Evolutionary conservation across 2,888 invertebrate species (phyloP), one percentile per base, ranked within the genome.

Genomic region (Drosophila neotestacea): DNA sequence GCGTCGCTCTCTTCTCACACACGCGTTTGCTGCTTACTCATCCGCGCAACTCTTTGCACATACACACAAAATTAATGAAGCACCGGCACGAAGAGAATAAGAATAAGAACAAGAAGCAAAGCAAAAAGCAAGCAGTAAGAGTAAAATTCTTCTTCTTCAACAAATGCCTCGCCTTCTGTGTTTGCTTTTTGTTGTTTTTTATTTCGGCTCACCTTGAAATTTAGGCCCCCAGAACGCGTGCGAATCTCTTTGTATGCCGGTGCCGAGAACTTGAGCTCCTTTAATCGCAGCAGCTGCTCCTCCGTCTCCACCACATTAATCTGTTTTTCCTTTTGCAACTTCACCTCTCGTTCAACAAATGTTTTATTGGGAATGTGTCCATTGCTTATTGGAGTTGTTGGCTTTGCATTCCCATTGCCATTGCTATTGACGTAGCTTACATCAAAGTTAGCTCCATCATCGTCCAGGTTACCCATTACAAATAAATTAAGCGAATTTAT

Each of bases 241-340:
- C 91, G 90, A 50, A 91, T 90, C 77, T 91, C 86, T 39, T 81
- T 85, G 58, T 90, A 90, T 0, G 90, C 91, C 68, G 90, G 88
- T 42, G 90, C 74, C 34, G 90, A 86, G 60, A 89, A 91, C 61
- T 90, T 90, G 1, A 80, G 73, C 10, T 78, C 68, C 34, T 56
- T 75, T 38, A 72, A 58, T 48, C 54, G 46, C 52, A 70, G 62
- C 48, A 74, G 60, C 58, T 71, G 78, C 47, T 77, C 69, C 32
- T 70, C 69, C 6, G 32, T 39, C 22, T 44, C 42, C 7, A 32
- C 16, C 32, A 13, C 39, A 54, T 56, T 41, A 6, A 27, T 44
- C 38, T 42, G 34, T 36, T 52, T 22, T 30, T 65, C 34, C 7
- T 34, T 44, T 6, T n/a, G n/a, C 13, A 30, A 34, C 11, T 46